These are phyloP conservation scores for Apogon hyalosoma DNA, from an alignment of 2,797 vertebrate species.

Conservation along the genomic window DNA sequence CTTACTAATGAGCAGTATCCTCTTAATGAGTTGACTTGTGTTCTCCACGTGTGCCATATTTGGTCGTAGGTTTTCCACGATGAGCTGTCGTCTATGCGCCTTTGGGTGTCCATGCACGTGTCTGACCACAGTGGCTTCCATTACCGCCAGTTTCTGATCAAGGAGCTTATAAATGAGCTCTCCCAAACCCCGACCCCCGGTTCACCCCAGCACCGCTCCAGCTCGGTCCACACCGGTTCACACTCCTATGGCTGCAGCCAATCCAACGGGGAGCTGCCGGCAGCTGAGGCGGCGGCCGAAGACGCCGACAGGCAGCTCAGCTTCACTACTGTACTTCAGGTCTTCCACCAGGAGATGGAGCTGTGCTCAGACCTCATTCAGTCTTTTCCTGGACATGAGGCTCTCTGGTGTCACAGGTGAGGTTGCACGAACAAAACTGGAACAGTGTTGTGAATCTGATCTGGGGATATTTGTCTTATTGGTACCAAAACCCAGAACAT, in stretches of 20 bases:
- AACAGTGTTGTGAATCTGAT: no score
- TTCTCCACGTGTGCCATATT: neutral
- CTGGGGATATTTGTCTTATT: neutral
- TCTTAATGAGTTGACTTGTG: neutral
- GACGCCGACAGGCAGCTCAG: slow-evolving; percentile 61
- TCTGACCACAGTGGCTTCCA: slow-evolving; percentile 99
- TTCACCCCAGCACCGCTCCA: slow-evolving; percentile 48
- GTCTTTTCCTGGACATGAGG: slow-evolving; percentile 94
- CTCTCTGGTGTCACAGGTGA: slow-evolving; percentile 98
- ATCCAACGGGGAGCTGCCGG: slow-evolving; percentile 80
- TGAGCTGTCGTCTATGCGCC: slow-evolving; percentile 92
- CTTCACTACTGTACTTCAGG: slow-evolving; percentile 64
- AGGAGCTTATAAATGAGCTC: slow-evolving; percentile 85
- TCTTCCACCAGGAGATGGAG: slow-evolving; percentile 91
- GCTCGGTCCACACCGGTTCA: slow-evolving; percentile 45
- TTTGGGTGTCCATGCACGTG: slow-evolving; percentile 95
- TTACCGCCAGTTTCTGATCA: slow-evolving; percentile 96
- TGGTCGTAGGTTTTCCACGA: slow-evolving; percentile 89
- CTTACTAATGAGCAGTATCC: no score
- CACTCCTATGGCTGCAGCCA: slow-evolving; percentile 50
- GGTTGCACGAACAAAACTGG: slow-evolving; percentile 18
- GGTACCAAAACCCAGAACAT: no score
- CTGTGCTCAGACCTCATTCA: slow-evolving; percentile 94
- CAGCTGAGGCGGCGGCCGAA: slow-evolving; percentile 9
- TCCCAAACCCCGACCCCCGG: slow-evolving; percentile 61